Conservation (phyloP, 1,140 invertebrate species). For the Cheumatopsyche charites region DNA sequence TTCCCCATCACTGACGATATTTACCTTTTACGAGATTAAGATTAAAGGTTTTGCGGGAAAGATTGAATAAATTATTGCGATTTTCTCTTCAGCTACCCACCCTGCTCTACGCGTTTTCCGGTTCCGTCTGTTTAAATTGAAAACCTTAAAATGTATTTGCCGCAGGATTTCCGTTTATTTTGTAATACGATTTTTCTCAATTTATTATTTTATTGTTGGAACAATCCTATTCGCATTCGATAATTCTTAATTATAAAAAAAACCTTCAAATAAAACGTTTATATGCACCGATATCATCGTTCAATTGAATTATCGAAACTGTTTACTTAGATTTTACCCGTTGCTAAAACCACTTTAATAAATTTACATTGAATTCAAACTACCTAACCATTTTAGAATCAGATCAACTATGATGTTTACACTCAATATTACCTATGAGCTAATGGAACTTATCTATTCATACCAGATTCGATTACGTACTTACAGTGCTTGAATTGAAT, state of each 20-base stretch:
- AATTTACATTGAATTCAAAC: slow-evolving; percentile 34
- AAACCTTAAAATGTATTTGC: slow-evolving; percentile 40
- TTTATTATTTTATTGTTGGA: slow-evolving; percentile 5
- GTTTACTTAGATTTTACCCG: slow-evolving; percentile 42
- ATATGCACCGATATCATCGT: background rate
- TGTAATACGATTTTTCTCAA: background rate
- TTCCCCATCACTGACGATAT: slow-evolving; percentile 37
- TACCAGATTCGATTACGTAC: too few relatives aligned
- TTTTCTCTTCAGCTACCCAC: slow-evolving; percentile 32
- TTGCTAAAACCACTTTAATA: slow-evolving; percentile 40
- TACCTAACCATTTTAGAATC: too few relatives aligned
- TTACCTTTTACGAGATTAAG: slow-evolving; percentile 47
- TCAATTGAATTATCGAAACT: slow-evolving; percentile 24
- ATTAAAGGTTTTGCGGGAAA: slow-evolving; percentile 47
- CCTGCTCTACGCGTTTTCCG: slow-evolving; percentile 15
- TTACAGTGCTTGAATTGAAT: too few relatives aligned
- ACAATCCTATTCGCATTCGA: background rate
- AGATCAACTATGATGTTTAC: slow-evolving; percentile 36
- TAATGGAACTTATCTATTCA: background rate
- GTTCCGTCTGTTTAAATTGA: slow-evolving; percentile 42
- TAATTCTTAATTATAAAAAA: background rate
- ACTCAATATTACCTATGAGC: slow-evolving; percentile 16
- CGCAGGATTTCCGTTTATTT: slow-evolving; percentile 20
- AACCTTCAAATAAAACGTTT: background rate
- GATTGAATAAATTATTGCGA: slow-evolving; percentile 48